Evolutionary conservation across 2,113 vertebrate genomes (phyloP).

Genomic region (Tamias sibiricus): DNA sequence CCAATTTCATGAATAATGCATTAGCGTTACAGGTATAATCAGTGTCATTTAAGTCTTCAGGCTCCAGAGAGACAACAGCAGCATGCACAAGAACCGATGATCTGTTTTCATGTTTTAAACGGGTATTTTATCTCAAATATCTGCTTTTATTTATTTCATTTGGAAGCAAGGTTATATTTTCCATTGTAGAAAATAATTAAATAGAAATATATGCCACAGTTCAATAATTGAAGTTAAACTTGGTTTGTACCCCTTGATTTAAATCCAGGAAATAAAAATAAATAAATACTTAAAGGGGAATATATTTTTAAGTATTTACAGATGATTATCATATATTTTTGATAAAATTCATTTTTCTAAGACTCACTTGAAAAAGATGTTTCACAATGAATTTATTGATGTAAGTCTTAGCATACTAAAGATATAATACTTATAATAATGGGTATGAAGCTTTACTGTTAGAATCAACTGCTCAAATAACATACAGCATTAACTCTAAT

Average conservation of each 20-base stretch:
- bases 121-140: slow-evolving; percentile 41
- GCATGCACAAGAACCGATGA: slow-evolving; percentile 70
- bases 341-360: neutral
- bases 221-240: neutral
- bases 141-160: slow-evolving; percentile 45
- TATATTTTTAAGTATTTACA: neutral
- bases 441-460: neutral
- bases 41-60: slow-evolving; percentile 89
- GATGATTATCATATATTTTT: neutral
- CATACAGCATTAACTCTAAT: neutral
- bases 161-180: neutral
- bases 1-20: slow-evolving; percentile 93
- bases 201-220: neutral
- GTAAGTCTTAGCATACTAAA: neutral
- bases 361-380: neutral
- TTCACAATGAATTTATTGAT: neutral
- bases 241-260: neutral
- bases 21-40: slow-evolving; percentile 89
- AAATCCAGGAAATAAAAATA: neutral
- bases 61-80: slow-evolving; percentile 79
- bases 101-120: slow-evolving; percentile 64
- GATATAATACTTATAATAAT: neutral
- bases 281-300: neutral
- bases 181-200: slow-evolving; percentile 21
- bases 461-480: neutral